Percentiles rank a stretch among this genome's conserved stretches.
These are phyloP conservation scores for Stomatorhinus ivindoensis DNA, from an alignment of 2,113 vertebrate genomes.

Conservation along the genomic window DNA sequence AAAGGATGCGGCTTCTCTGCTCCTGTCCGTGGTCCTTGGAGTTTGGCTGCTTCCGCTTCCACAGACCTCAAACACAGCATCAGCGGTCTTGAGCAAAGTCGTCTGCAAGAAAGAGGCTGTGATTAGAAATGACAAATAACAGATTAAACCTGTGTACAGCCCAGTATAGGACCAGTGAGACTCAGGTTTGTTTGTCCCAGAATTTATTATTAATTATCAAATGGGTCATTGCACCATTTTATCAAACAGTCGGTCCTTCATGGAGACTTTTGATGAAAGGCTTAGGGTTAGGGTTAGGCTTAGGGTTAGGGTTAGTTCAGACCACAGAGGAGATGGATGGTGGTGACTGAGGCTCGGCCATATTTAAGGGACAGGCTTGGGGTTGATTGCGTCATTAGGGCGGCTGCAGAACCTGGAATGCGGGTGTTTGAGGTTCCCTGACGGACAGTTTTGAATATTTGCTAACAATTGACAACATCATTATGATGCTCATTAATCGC, in stretches of 20 bases:
- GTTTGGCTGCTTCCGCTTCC: neutral
- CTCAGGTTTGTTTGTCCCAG: neutral
- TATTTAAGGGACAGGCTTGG: no score
- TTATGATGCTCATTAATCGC: slow-evolving; percentile 43
- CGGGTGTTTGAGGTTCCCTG: slow-evolving; percentile 67
- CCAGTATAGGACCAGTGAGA: neutral
- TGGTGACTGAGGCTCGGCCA: neutral
- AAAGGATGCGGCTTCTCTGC: neutral
- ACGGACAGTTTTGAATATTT: slow-evolving; percentile 24
- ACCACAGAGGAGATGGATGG: neutral
- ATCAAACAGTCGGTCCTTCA: neutral
- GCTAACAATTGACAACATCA: slow-evolving; percentile 25
- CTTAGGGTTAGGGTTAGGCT: no score
- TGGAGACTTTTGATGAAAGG: slow-evolving; percentile 26
- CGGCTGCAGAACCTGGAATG: neutral
- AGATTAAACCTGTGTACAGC: neutral
- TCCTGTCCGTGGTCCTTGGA: neutral
- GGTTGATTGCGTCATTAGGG: neutral
- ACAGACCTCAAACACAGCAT: slow-evolving; percentile 45
- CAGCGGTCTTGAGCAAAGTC: neutral
- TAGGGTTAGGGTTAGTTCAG: no score
- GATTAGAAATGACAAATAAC: neutral
- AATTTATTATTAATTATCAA: neutral
- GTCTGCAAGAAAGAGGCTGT: neutral
- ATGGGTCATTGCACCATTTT: neutral